Conservation (phyloP, 2,888 invertebrate genomes). For the Eumacrocentrus americanus region DNA sequence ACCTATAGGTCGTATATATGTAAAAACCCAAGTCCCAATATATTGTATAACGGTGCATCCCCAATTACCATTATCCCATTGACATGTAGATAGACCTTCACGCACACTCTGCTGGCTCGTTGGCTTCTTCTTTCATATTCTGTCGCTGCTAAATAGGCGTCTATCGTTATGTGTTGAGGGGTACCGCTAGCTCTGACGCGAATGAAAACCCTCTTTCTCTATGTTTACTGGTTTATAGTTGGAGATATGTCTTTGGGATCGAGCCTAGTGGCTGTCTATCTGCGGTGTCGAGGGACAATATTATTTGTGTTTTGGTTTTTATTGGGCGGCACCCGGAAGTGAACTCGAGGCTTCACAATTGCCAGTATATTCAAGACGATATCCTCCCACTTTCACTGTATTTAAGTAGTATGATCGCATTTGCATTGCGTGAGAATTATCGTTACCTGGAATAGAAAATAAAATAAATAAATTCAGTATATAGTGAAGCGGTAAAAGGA, state of each 20-base stretch:
- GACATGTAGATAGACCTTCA: slow-evolving; percentile 56
- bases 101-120: slow-evolving; percentile 35
- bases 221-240: too few relatives aligned
- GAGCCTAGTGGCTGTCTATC: not conserved
- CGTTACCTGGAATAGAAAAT: too few relatives aligned
- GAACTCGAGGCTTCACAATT: slow-evolving; percentile 45
- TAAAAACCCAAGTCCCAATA: not conserved
- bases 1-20: too few relatives aligned
- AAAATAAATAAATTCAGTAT: too few relatives aligned
- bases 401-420: too few relatives aligned
- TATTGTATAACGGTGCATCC: slow-evolving; percentile 52
- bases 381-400: not conserved
- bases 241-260: slow-evolving; percentile 6
- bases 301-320: slow-evolving; percentile 61
- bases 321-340: slow-evolving; percentile 56
- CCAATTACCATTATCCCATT: slow-evolving; percentile 56
- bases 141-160: slow-evolving; percentile 13
- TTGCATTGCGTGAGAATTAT: too few relatives aligned
- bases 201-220: too few relatives aligned
- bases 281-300: slow-evolving; percentile 31
- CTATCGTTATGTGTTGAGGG: slow-evolving; percentile 13
- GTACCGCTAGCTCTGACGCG: slow-evolving; percentile 1
- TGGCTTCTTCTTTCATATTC: slow-evolving; percentile 26
- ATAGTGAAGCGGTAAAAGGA: too few relatives aligned
- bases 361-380: slow-evolving; percentile 38